Conservation (phyloP, 2,113 vertebrate species). For the Aspiorhynchus laticeps region DNA sequence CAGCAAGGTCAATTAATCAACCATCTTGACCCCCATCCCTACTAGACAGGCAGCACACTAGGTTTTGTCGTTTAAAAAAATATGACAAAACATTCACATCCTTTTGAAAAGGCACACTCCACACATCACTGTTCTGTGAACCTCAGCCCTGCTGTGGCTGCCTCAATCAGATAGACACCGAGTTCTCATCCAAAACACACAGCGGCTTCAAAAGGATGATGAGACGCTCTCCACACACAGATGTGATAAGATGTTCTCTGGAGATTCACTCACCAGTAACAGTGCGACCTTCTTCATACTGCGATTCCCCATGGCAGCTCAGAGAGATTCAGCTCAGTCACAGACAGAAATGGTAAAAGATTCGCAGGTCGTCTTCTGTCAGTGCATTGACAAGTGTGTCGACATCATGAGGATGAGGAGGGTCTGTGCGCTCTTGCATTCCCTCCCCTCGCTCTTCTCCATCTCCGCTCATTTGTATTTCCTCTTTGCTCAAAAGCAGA, state of each 20-base stretch:
- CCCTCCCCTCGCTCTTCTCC: slow-evolving; percentile 21
- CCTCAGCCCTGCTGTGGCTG: slow-evolving; percentile 12
- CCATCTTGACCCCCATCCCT: not conserved
- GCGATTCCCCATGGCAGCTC: slow-evolving; percentile 50
- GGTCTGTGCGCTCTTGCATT: slow-evolving; percentile 3
- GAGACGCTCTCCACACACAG: not conserved
- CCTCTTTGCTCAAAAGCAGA: not conserved
- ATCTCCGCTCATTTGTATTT: not conserved
- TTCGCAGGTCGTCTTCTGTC: slow-evolving; percentile 8
- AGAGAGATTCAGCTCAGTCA: not conserved
- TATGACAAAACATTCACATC: not conserved
- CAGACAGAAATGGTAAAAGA: not conserved
- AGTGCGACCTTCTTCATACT: slow-evolving; percentile 59
- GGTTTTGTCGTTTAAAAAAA: not conserved
- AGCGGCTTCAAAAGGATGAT: not conserved
- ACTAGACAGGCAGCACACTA: not conserved
- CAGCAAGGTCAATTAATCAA: not conserved
- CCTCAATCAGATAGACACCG: slow-evolving; percentile 1
- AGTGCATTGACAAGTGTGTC: slow-evolving; percentile 11
- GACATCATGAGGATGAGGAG: slow-evolving; percentile 24
- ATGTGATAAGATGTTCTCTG: slow-evolving; percentile 18
- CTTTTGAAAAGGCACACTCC: not conserved
- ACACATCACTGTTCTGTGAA: not conserved
- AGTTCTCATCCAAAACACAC: not conserved
- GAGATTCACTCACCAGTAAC: slow-evolving; percentile 56